A percentile compares a stretch with the other conserved stretches of the same genome.
Conservation (phyloP, 2,888 invertebrate genomes). For the Parnassius mnemosyne region DNA sequence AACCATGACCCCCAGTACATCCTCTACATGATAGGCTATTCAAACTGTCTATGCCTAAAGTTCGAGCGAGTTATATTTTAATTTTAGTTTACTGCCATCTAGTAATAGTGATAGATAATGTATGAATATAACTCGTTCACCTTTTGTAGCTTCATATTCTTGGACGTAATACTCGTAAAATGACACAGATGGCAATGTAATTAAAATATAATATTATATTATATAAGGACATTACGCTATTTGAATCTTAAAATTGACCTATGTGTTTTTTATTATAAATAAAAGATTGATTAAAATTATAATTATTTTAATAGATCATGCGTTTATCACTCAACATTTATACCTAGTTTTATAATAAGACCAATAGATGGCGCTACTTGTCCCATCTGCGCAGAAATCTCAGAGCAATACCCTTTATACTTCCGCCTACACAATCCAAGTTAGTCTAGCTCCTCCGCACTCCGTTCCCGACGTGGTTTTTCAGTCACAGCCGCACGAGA, state of each 20-base stretch:
- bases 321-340: no score
- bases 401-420: constrained; percentile 30
- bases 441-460: constrained; percentile 29
- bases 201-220: not conserved
- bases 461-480: constrained; percentile 14
- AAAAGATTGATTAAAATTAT: no score
- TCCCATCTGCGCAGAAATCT: constrained; percentile 26
- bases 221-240: no score
- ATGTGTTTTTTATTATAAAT: no score
- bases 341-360: not conserved
- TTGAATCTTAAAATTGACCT: no score
- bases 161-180: not conserved
- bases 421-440: constrained; percentile 35
- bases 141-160: no score
- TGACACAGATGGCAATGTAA: not conserved
- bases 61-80: no score
- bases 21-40: no score
- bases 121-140: not conserved
- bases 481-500: not conserved
- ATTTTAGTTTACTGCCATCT: not conserved
- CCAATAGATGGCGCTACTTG: constrained; percentile 24
- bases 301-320: no score
- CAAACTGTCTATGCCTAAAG: no score
- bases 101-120: not conserved
- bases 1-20: no score